These are phyloP conservation scores for Ips nitidus DNA, from an alignment of 1,140 invertebrate genomes.

Conservation along the genomic window DNA sequence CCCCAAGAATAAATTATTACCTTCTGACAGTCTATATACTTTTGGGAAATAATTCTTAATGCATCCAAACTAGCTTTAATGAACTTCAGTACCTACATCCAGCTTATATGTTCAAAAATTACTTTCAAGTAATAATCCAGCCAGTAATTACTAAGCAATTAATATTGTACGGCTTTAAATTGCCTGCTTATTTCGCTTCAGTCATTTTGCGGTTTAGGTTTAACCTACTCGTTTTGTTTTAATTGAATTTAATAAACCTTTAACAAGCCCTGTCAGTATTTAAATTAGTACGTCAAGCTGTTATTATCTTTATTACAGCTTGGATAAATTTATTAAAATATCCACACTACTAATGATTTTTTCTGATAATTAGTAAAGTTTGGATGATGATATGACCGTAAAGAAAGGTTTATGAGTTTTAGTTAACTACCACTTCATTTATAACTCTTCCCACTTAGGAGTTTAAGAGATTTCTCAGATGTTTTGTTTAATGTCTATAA, in stretches of 20 bases:
- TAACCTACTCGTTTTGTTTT: constrained; percentile 10
- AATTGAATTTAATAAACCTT: constrained; percentile 15
- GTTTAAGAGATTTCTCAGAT: no score
- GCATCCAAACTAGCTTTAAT: neutral
- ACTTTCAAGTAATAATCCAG: no score
- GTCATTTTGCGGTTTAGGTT: constrained; percentile 9
- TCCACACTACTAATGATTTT: neutral
- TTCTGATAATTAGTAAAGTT: no score
- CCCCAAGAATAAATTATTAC: constrained; percentile 47
- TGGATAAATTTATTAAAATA: constrained; percentile 8
- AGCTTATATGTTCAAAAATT: no score
- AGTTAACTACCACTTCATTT: no score
- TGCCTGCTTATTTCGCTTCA: constrained; percentile 13
- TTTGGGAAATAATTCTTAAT: constrained; percentile 22
- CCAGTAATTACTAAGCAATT: constrained; percentile 6
- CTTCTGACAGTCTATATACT: constrained; percentile 42
- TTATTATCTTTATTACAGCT: constrained; percentile 12
- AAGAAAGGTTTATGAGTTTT: no score
- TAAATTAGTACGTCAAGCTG: constrained; percentile 10
- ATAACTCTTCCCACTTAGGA: no score
- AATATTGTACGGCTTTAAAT: neutral
- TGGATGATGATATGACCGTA: no score
- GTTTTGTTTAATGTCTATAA: no score
- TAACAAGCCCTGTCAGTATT: constrained; percentile 15
- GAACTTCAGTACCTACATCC: no score